phyloP scores from a whole-genome alignment of 2,797 vertebrate species.

The Acipenser ruthenus region DNA sequence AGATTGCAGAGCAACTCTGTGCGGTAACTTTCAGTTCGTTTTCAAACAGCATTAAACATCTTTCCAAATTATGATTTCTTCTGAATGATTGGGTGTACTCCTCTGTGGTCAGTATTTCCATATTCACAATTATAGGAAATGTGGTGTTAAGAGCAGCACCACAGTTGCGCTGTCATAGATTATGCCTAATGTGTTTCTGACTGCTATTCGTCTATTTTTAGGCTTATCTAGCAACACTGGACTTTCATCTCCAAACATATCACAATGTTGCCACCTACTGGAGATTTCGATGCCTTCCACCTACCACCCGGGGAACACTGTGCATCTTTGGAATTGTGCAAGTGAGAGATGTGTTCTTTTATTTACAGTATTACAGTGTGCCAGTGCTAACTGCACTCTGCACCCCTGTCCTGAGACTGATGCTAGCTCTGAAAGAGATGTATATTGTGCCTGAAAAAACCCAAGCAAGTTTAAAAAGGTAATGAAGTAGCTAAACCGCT shows the following conservation, averaged over 20 bases:
- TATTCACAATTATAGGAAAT: too few relatives aligned
- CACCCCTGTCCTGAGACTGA: slow-evolving; percentile 22
- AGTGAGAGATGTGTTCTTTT: slow-evolving; percentile 22
- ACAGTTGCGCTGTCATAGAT: not conserved
- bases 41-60: too few relatives aligned
- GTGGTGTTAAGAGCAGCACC: not conserved
- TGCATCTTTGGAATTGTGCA: slow-evolving; percentile 22
- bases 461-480: not conserved
- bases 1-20: too few relatives aligned
- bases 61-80: too few relatives aligned
- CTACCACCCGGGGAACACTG: slow-evolving; percentile 19
- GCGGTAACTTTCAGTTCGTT: too few relatives aligned
- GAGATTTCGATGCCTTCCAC: slow-evolving; percentile 22
- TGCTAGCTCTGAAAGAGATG: slow-evolving; percentile 23
- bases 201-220: slow-evolving; percentile 2
- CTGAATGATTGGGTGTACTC: too few relatives aligned
- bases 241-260: slow-evolving; percentile 21
- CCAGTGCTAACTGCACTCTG: slow-evolving; percentile 25
- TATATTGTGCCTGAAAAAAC: slow-evolving; percentile 10
- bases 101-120: too few relatives aligned
- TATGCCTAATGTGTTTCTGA: not conserved
- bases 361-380: slow-evolving; percentile 27
- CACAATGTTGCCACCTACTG: slow-evolving; percentile 24
- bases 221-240: slow-evolving; percentile 20
- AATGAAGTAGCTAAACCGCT: not conserved